Evolutionary conservation across 30 jellyfish, hydroid and myxozoan genomes (phyloP), one percentile per base, ranked within the genome.

Genomic region (Aurelia aurita): DNA sequence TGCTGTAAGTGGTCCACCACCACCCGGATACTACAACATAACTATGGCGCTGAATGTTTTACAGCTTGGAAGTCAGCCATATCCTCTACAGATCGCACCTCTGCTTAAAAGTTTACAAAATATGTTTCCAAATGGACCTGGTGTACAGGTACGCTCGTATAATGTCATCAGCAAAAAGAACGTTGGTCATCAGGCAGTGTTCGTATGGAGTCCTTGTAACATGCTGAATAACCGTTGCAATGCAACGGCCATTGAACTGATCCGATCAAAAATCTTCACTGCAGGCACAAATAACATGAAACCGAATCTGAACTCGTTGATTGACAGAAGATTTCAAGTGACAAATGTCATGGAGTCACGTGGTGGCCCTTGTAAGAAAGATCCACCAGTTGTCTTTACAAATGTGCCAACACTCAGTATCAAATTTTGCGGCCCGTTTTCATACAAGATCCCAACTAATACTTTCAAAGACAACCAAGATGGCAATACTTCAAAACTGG

Each of bases 391-490:
- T 32, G 39, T 66, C 4, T 45, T n/a, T 1, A 45, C 45, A 12
- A 25, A 43, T 11, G 46, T 92, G 28, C 97, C 96, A 21, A 29
- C 57, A 13, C 55, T 87, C 2, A 19, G 19, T 9, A 76, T 92
- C 46, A 22, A 70, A 0, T 92, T 79, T 65, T 92, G 98, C 74
- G 96, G 92, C 6, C 83, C 95, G n/a, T 74, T 79, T 72, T 58
- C 85, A 11, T 92, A 79, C 77, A 72, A 64, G 26, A 80, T 92
- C 19, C 98, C 98, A 3, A 69, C 29, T 21, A 53, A 81, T 39
- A 70, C 97, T 27, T 92, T 92, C 78, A n/a, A 19, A 19, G 98
- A 92, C 60, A 29, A 65, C 20, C 97, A 92, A 83, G 98, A 92
- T 82, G 98, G 98, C 20, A 53, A 74, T 61, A 92, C 98, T 23